Conservation (phyloP, 1,140 invertebrate genomes). For the Cyrtorhinus lividipennis region DNA sequence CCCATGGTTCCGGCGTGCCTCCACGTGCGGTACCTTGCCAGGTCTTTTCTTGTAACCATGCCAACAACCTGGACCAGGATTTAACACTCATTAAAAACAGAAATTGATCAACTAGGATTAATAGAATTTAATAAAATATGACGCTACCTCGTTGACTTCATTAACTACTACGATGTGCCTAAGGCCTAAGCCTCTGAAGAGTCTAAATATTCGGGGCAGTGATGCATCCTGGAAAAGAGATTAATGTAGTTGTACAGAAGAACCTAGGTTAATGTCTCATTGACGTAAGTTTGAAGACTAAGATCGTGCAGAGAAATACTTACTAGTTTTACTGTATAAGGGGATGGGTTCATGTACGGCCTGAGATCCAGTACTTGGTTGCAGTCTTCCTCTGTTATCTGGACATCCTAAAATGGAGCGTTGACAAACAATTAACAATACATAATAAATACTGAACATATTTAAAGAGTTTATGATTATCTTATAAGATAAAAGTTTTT, state of each 20-base stretch:
- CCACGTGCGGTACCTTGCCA: constrained; percentile 67
- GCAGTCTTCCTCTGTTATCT: constrained; percentile 52
- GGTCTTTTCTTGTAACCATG: constrained; percentile 88
- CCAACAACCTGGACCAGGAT: constrained; percentile 46
- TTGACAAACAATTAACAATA: neutral
- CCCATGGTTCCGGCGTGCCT: constrained; percentile 57
- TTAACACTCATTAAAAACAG: neutral
- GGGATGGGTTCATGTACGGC: constrained; percentile 87
- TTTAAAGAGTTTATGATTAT: neutral
- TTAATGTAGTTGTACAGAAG: no score
- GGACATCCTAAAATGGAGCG: constrained; percentile 27
- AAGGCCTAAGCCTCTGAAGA: constrained; percentile 85
- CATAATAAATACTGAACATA: neutral
- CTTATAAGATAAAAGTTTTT: neutral
- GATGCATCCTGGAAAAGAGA: constrained; percentile 55
- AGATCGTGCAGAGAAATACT: no score
- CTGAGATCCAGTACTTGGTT: constrained; percentile 60
- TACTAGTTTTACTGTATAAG: constrained; percentile 65
- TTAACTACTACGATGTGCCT: constrained; percentile 87
- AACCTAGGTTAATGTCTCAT: no score
- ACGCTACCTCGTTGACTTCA: constrained; percentile 65
- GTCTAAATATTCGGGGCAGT: constrained; percentile 74
- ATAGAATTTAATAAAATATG: neutral
- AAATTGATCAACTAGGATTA: neutral
- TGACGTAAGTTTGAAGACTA: no score